Base-by-base conservation (phyloP, 1,140 invertebrate genomes). In the Penaeus indicus region DNA sequence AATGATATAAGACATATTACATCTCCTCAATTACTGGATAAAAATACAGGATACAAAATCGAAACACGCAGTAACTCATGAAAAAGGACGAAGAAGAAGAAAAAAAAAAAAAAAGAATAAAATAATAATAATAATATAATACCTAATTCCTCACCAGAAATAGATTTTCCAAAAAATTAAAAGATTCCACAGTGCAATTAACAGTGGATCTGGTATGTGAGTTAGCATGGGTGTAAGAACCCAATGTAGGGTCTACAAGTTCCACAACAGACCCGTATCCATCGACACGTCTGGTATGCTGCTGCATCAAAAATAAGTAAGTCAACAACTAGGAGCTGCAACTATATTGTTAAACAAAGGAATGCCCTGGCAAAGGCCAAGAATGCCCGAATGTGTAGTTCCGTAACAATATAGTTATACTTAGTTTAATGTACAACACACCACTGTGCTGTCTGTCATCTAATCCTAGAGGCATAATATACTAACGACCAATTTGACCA, bases 341-440 rank as follows among this genome's bases (percentile, higher is more conserved):
- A 80, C 85, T 82, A 64, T 69, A 47, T 81, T 87, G 85, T 87
- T 82, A 87, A 87, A 81, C 84, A 85, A 81, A 86, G 85, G 85
- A 86, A 87, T 87, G 85, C 67, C 85, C 72, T 81, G 85, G 85
- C 85, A 69, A 81, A 69, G 81, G 78, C 85, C 85, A 87, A 87
- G 85, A 87, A 87, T 81, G 85, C 64, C 85, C 63, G 78, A 82
- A 82, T 78, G 85, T 86, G 25, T 64, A 81, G 32, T 82, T 87
- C 47, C 22, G 82, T 82, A 81, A 87, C 85, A 82, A 60, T 87
- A 87, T 81, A 72, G 85, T 80, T 80, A 79, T 81, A 81, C 62
- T 80, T 81, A 87, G 64, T 81, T 87, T 87, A 81, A 38, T 79
- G 78, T 87, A 87, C 85, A 47, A 82, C 85, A 87, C 78, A 78